Evolutionary conservation across 2,797 vertebrate genomes (phyloP).

Genomic region (Hyperoplus lanceolatus): DNA sequence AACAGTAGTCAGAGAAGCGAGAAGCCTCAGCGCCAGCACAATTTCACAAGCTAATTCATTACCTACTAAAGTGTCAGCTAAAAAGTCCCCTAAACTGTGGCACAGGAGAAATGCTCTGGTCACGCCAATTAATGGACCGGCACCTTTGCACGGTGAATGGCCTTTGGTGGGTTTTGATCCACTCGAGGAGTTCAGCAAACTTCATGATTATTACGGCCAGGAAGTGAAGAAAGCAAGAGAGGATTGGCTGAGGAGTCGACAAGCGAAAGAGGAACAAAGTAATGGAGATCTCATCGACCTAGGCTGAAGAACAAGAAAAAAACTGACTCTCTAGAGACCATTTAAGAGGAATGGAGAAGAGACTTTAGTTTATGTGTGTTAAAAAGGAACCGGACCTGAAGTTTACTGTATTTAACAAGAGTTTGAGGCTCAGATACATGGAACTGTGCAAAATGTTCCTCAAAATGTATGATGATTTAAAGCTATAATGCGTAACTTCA

Average conservation of each 20-base stretch:
- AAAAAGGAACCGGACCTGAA: slow-evolving; percentile 56
- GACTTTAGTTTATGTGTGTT: slow-evolving; percentile 21
- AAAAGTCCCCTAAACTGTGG: slow-evolving; percentile 85
- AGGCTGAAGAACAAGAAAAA: slow-evolving; percentile 59
- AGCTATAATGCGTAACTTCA: too few relatives aligned
- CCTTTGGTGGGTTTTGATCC: slow-evolving; percentile 77
- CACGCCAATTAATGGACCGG: slow-evolving; percentile 83
- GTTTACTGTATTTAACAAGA: not conserved
- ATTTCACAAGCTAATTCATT: slow-evolving; percentile 57
- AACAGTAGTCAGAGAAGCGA: slow-evolving; percentile 59
- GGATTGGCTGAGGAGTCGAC: slow-evolving; percentile 86
- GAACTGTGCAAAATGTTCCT: slow-evolving; percentile 24
- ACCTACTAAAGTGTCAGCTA: slow-evolving; percentile 63
- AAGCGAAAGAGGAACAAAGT: slow-evolving; percentile 23
- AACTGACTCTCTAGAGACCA: not conserved
- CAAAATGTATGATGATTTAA: too few relatives aligned
- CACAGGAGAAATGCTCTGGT: slow-evolving; percentile 84
- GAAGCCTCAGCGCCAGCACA: slow-evolving; percentile 69
- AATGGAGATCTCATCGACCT: slow-evolving; percentile 80
- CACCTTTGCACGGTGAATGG: slow-evolving; percentile 81
- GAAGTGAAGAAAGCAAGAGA: slow-evolving; percentile 87
- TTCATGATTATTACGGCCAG: slow-evolving; percentile 91
- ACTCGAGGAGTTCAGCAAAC: slow-evolving; percentile 83
- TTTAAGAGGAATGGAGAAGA: slow-evolving; percentile 44
- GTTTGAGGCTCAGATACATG: slow-evolving; percentile 19